A percentile compares a stretch with the other conserved stretches of the same genome.
Evolutionary conservation across 2,113 vertebrate genomes (phyloP).

Genomic region (Pongo abelii): DNA sequence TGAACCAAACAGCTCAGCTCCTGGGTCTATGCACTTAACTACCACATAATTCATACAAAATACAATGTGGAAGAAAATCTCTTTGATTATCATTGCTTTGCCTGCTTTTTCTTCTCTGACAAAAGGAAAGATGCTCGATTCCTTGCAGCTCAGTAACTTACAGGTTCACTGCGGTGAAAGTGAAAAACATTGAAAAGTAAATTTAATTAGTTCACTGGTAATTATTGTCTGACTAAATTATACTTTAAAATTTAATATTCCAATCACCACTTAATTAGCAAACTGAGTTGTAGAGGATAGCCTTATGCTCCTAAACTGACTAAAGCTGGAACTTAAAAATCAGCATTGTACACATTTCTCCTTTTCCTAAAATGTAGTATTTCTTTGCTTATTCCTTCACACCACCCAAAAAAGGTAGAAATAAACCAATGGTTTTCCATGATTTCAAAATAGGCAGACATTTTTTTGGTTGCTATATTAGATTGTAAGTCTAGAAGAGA

Average conservation of each 20-base stretch:
- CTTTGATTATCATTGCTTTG: neutral
- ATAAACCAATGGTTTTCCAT: neutral
- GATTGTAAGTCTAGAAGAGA: neutral
- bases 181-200: constrained; percentile 35
- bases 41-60: neutral
- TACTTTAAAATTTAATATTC: constrained; percentile 71
- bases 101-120: constrained; percentile 8
- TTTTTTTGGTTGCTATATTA: neutral
- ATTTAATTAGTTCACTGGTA: constrained; percentile 64
- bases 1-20: neutral
- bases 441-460: neutral
- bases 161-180: neutral
- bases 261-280: constrained; percentile 57
- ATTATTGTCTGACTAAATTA: constrained; percentile 65
- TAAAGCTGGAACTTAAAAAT: neutral
- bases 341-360: neutral
- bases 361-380: neutral
- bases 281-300: neutral
- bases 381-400: neutral
- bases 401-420: neutral
- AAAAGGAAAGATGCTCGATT: neutral
- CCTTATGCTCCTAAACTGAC: neutral
- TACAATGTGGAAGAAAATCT: neutral
- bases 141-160: neutral
- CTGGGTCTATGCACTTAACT: neutral